Base-by-base conservation (phyloP, 1,140 invertebrate genomes). In the Leptoteleia sp. region DNA sequence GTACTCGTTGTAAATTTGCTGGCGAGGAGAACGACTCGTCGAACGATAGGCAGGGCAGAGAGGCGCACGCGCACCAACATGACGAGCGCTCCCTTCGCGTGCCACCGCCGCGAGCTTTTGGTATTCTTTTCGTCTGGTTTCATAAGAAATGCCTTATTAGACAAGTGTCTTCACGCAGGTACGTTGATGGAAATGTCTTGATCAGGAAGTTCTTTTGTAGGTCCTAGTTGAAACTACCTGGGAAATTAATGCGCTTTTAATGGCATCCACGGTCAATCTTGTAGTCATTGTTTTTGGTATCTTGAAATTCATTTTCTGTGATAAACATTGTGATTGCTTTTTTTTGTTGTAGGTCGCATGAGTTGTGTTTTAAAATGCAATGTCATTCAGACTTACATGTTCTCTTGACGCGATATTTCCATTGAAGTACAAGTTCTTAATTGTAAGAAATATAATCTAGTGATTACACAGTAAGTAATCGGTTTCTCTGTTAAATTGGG, bases 121-220 rank as follows among this genome's bases (percentile, higher is more conserved):
- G n/a, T n/a, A n/a, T n/a, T n/a, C n/a, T n/a, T n/a, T n/a, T n/a
- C n/a, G n/a, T n/a, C n/a, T n/a, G n/a, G n/a, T n/a, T n/a, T n/a
- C n/a, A n/a, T n/a, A 15, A 64, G n/a, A 68, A 40, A 70, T 70
- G 65, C 73, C 73, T 77, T 77, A 77, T 33, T 70, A 77, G 73
- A 77, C 42, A 77, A 77, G 73, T 77, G 65, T 71, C 75, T 71
- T 71, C 13, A n/a, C 13, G 45, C 40, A 17, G n/a, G 50, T 65
- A 59, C 52, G 3, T 65, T 65, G 65, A 50, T 65, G 70, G 52
- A 65, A 75, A 65, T 50, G 25, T 48, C 31, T 29, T 37, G 11
- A 4, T 54, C 13, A 25, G 50, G 27, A 54, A 25, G 17, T 37
- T 7, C 8, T 4, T 29, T 7, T 7, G 4, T 4, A 8, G 8